Evolutionary conservation across 1,140 invertebrate genomes (phyloP), one percentile per base, ranked within the genome.

Genomic region (Andrena cerasifolii): DNA sequence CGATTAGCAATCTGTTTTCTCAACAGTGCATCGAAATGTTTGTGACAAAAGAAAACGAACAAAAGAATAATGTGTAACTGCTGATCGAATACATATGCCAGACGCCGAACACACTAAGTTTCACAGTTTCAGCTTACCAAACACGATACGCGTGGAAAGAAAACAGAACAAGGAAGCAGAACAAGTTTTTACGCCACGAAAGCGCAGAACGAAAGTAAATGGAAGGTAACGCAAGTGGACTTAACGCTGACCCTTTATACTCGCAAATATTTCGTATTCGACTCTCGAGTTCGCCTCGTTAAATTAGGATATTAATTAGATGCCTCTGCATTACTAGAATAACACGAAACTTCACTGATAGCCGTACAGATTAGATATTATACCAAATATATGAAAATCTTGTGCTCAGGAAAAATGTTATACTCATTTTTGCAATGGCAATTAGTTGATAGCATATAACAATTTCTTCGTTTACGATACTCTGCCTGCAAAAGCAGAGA

Each of bases 101-200:
- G 18, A 5, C 14, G 21, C n/a, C 2, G 12, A 21, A 31, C 54
- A 26, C 24, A 24, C 3, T 4, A 24, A 31, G 31, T 21, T 66
- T 33, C 24, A 28, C n/a, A 6, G 8, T 49, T 65, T n/a, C 6
- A 18, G 28, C 10, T 4, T 14, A n/a, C 12, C 18, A 12, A 3
- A 7, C 10, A n/a, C 36, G n/a, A 61, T 16, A 56, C 54, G 54
- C 58, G 28, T 49, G 40, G n/a, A 36, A 14, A 40, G 31, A 31
- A 24, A 43, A 16, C 49, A 74, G 56, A 63, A 78, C n/a, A 14
- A 40, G 31, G 43, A 24, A 43, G 12, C 49, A 74, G 56, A 63
- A 78, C n/a, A 79, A 79, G 67, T 67, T 61, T 78, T 78, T 45
- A 58, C 79, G 3, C 53, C 49, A 75, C 33, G 53, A 49, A 72